Evolutionary conservation across 2,888 invertebrate species (phyloP).

Genomic region (Loripinus fragilis): DNA sequence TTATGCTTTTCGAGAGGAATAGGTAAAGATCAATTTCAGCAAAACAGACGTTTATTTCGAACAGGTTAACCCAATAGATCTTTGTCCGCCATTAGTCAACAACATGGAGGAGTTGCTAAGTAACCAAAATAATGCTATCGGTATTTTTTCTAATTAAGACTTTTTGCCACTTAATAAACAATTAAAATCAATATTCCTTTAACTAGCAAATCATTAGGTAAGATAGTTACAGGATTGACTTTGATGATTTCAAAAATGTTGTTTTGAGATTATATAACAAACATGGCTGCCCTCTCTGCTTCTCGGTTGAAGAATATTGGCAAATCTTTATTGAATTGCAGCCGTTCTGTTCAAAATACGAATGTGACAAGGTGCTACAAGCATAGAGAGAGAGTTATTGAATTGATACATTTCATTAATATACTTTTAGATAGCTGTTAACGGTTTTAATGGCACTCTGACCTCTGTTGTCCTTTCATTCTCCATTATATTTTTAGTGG

Average conservation of each 20-base stretch:
- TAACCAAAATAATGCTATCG: constrained; percentile 17
- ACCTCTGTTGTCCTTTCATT: constrained; percentile 51
- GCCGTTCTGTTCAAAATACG: constrained; percentile 6
- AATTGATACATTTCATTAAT: too few species aligned
- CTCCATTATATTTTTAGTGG: constrained; percentile 15
- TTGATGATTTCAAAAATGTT: background rate
- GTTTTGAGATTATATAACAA: constrained; percentile 37
- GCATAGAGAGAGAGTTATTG: too few species aligned
- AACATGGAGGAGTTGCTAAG: constrained; percentile 62
- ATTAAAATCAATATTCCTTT: too few species aligned
- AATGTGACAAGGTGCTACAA: background rate
- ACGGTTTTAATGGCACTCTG: too few species aligned
- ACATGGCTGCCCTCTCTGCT: constrained; percentile 57
- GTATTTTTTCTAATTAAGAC: too few species aligned
- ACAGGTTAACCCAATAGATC: background rate
- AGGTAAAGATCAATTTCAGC: too few species aligned
- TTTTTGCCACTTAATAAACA: too few species aligned
- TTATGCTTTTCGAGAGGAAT: constrained; percentile 22
- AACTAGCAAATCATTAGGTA: too few species aligned
- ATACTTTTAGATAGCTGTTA: too few species aligned
- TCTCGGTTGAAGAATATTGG: constrained; percentile 28
- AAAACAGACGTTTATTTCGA: too few species aligned
- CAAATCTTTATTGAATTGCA: constrained; percentile 36
- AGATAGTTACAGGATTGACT: too few species aligned
- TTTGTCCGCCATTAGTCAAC: constrained; percentile 68